Evolutionary conservation across 2,888 invertebrate species (phyloP).

Genomic region (Rugalucina vietnamica): DNA sequence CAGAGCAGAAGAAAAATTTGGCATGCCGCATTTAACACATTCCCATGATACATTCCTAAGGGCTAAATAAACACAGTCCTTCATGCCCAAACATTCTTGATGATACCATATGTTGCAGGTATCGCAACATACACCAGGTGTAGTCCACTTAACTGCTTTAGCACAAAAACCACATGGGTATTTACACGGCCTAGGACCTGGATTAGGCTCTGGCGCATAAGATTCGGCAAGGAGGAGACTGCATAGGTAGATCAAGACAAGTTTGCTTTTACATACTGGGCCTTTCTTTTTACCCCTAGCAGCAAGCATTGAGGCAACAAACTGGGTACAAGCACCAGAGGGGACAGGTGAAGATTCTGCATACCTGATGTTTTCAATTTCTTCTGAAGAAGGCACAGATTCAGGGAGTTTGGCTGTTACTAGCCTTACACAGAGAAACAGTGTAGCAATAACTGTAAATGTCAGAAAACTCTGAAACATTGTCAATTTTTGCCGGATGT

Average conservation of each 20-base stretch:
- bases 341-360: background rate
- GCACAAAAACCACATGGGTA: conserved; percentile 3
- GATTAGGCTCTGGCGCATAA: conserved; percentile 32
- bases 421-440: background rate
- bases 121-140: conserved; percentile 21
- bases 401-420: background rate
- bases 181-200: conserved; percentile 9
- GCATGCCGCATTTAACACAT: background rate
- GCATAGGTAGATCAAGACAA: conserved; percentile 3
- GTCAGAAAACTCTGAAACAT: background rate
- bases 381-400: background rate
- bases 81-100: conserved; percentile 30
- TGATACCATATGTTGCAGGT: conserved; percentile 28
- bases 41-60: conserved; percentile 3
- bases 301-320: background rate
- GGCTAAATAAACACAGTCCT: conserved; percentile 3
- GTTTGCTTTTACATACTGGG: background rate
- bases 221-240: conserved; percentile 28
- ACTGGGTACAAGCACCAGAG: background rate
- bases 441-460: background rate
- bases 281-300: background rate
- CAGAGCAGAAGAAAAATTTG: background rate
- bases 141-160: conserved; percentile 18
- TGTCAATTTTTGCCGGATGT: background rate
- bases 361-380: conserved; percentile 1